phyloP scores from a whole-genome alignment of 2,888 invertebrate genomes.

The Harmothoe impar region DNA sequence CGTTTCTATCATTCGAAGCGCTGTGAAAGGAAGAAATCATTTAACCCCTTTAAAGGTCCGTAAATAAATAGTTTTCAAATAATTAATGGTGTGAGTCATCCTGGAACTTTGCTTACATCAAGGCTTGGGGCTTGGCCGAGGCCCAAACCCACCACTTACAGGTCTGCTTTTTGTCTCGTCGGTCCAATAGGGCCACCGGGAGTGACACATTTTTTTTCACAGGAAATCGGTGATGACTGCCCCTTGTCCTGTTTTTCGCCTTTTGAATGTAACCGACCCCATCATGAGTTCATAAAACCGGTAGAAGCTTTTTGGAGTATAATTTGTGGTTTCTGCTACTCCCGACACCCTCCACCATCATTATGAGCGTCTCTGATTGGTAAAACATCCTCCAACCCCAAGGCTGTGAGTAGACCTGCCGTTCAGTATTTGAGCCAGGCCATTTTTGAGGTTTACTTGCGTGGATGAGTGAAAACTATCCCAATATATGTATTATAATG shows the following conservation, averaged over 20 bases:
- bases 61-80: not conserved
- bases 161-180: not conserved
- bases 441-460: too few relatives aligned
- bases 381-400: too few relatives aligned
- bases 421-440: too few relatives aligned
- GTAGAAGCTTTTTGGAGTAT: not conserved
- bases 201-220: not conserved
- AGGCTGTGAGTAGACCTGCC: too few relatives aligned
- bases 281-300: slow-evolving; percentile 14
- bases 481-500: too few relatives aligned
- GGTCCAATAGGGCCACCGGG: not conserved
- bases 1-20: too few relatives aligned
- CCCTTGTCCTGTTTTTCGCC: not conserved
- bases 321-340: slow-evolving; percentile 20
- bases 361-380: not conserved
- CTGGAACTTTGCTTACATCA: not conserved
- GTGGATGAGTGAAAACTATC: too few relatives aligned
- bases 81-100: slow-evolving; percentile 16
- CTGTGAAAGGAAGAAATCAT: too few relatives aligned
- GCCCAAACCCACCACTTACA: slow-evolving; percentile 6
- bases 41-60: not conserved
- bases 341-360: not conserved
- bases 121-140: not conserved
- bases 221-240: not conserved
- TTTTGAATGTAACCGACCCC: slow-evolving; percentile 23